A percentile compares a stretch with the other conserved stretches of the same genome.
These are phyloP conservation scores for Nannoperca australis DNA, from an alignment of 2,797 vertebrate species.

Conservation along the genomic window DNA sequence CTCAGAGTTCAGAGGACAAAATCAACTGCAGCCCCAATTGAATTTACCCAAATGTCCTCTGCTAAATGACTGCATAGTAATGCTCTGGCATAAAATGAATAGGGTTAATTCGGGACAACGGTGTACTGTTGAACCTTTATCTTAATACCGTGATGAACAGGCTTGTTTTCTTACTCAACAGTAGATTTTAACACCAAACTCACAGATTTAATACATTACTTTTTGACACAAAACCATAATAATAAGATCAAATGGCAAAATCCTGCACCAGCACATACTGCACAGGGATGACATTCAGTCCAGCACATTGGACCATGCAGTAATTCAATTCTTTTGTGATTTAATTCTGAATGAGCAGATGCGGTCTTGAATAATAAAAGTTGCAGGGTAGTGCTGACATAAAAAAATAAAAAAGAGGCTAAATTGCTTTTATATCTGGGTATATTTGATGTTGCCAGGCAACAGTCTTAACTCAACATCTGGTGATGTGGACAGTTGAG, in stretches of 20 bases:
- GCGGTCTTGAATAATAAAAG: constrained; percentile 31
- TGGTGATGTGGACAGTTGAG: constrained; percentile 23
- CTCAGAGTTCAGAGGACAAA: constrained; percentile 30
- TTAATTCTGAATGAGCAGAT: constrained; percentile 23
- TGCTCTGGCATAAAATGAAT: constrained; percentile 1
- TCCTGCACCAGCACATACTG: not conserved
- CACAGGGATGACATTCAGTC: not conserved
- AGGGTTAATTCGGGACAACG: constrained; percentile 8
- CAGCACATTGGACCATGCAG: not conserved
- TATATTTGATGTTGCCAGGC: constrained; percentile 52
- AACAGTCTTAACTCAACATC: constrained; percentile 51
- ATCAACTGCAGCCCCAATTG: constrained; percentile 43
- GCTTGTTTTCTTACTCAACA: not conserved
- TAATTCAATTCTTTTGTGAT: constrained; percentile 4
- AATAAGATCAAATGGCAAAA: not conserved
- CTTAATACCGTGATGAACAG: not conserved
- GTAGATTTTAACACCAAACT: not conserved
- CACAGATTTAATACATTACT: not conserved
- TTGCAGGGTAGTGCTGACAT: not conserved
- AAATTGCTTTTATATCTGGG: constrained; percentile 42
- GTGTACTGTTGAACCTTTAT: not conserved
- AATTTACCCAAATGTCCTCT: constrained; percentile 36
- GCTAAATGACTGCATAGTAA: constrained; percentile 17
- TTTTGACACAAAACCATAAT: not conserved
- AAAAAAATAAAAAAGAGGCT: constrained; percentile 4